Percentiles rank a stretch among this genome's conserved stretches.
These are phyloP conservation scores for Brachyalestes nurse DNA, from an alignment of 2,797 vertebrate species.

Conservation along the genomic window DNA sequence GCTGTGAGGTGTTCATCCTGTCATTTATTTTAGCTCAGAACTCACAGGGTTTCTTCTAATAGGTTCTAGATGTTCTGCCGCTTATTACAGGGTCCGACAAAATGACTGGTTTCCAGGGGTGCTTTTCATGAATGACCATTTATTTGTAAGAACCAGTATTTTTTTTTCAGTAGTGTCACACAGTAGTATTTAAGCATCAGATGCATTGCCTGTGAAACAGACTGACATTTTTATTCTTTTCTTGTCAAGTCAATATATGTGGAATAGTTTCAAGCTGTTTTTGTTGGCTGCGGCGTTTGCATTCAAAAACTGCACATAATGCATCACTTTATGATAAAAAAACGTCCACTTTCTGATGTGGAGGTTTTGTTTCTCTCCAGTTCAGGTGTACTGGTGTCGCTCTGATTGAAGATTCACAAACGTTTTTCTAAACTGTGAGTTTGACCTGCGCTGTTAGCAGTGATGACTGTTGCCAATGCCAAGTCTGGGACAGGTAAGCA, in stretches of 20 bases:
- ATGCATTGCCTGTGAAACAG: background rate
- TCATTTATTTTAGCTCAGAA: too few species aligned
- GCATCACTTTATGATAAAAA: background rate
- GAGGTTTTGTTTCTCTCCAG: slow-evolving; percentile 60
- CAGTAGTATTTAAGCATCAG: background rate
- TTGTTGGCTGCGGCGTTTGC: background rate
- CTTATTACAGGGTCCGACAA: too few species aligned
- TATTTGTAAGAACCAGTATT: background rate
- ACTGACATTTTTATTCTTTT: background rate
- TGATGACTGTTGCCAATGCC: slow-evolving; percentile 78
- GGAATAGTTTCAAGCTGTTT: background rate
- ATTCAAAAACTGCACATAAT: background rate
- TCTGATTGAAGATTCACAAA: slow-evolving; percentile 56
- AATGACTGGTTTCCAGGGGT: too few species aligned
- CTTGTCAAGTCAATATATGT: background rate
- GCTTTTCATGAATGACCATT: background rate
- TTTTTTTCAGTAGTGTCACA: background rate
- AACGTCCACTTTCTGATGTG: slow-evolving; percentile 14
- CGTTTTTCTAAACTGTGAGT: slow-evolving; percentile 58
- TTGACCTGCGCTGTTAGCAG: slow-evolving; percentile 63
- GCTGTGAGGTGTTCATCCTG: too few species aligned
- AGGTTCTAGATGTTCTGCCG: too few species aligned
- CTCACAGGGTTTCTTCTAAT: too few species aligned
- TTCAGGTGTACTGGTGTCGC: slow-evolving; percentile 66
- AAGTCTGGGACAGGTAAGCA: slow-evolving; percentile 79